A percentile compares a stretch with the other conserved stretches of the same genome.
Conservation (phyloP, 2,113 vertebrate species). For the Jaculus jaculus region DNA sequence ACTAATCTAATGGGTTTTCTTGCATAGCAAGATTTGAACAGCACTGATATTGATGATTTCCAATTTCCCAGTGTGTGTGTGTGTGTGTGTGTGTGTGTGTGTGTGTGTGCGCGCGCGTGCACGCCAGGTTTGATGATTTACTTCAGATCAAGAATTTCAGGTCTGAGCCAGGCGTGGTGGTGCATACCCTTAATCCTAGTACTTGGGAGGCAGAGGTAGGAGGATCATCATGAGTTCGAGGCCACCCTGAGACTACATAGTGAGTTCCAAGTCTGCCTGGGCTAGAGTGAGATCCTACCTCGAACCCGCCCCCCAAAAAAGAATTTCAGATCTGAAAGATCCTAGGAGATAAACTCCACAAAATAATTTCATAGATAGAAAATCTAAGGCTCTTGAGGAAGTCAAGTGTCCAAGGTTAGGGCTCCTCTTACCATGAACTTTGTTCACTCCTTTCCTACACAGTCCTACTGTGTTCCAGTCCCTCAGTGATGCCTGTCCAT, state of each 20-base stretch:
- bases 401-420: not conserved
- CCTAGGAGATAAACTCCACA: not conserved
- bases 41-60: constrained; percentile 18
- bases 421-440: not conserved
- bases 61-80: too few species aligned
- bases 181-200: too few species aligned
- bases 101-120: too few species aligned
- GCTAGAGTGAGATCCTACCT: too few species aligned
- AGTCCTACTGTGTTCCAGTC: not conserved
- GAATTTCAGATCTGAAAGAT: not conserved
- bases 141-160: not conserved
- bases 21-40: not conserved
- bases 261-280: too few species aligned
- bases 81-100: too few species aligned
- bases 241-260: too few species aligned
- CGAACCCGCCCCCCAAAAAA: too few species aligned
- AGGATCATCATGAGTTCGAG: too few species aligned
- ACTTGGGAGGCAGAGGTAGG: too few species aligned
- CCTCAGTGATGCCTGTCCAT: not conserved
- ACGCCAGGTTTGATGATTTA: constrained; percentile 36
- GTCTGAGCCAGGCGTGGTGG: too few species aligned
- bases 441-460: not conserved
- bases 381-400: constrained; percentile 22
- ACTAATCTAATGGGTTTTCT: not conserved
- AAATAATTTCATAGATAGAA: constrained; percentile 5